A percentile compares a stretch with the other conserved stretches of the same genome.
These are phyloP conservation scores for Conus canariensis DNA, from an alignment of 2,888 invertebrate species.

Conservation along the genomic window DNA sequence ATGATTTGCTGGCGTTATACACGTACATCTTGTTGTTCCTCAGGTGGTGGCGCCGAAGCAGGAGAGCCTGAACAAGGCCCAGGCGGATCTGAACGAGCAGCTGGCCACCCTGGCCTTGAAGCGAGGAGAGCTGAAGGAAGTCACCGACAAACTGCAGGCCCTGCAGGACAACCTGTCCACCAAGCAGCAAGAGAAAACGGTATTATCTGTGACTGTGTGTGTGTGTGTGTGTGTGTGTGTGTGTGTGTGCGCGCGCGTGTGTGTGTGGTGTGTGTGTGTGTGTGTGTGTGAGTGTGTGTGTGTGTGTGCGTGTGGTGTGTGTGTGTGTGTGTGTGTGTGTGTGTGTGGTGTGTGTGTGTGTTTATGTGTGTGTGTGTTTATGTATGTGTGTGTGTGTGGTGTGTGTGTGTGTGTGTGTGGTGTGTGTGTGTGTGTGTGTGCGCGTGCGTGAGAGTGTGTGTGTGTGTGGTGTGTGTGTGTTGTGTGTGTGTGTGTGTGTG, in stretches of 20 bases:
- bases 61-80: constrained; percentile 72
- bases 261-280: not conserved
- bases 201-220: constrained; percentile 39
- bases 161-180: constrained; percentile 72
- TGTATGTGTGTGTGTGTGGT: no score
- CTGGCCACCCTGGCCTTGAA: constrained; percentile 74
- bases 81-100: constrained; percentile 69
- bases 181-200: constrained; percentile 76
- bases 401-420: no score
- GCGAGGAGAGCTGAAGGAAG: constrained; percentile 73
- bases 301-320: no score
- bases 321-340: no score
- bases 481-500: no score
- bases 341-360: no score
- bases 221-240: not conserved
- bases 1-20: no score
- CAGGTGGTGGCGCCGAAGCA: constrained; percentile 77
- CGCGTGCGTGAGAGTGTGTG: not conserved
- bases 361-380: no score
- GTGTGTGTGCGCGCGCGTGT: not conserved
- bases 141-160: constrained; percentile 73
- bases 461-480: no score
- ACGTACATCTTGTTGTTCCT: not conserved
- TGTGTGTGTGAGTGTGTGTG: no score
- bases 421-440: not conserved